A percentile compares a stretch with the other conserved stretches of the same genome.
These are phyloP conservation scores for Tapirus indicus DNA, from an alignment of 2,797 vertebrate species.

Conservation along the genomic window DNA sequence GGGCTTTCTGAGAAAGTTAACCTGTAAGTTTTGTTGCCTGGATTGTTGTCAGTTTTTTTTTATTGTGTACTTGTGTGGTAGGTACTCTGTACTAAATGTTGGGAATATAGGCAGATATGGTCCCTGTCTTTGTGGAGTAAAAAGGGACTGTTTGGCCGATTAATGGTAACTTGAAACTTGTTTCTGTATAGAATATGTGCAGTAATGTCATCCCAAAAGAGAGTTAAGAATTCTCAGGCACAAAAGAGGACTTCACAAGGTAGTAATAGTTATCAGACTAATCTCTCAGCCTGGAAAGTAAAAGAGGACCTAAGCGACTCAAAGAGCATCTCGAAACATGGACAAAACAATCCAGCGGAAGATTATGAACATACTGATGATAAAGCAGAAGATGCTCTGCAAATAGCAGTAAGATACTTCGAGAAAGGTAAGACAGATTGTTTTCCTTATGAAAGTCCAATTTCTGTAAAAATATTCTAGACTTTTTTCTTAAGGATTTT, in stretches of 20 bases:
- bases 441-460: conserved; percentile 51
- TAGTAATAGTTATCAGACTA: conserved; percentile 60
- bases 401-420: conserved; percentile 84
- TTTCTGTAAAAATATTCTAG: conserved; percentile 47
- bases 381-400: neutral
- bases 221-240: conserved; percentile 7
- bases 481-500: conserved; percentile 31
- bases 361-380: neutral
- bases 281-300: conserved; percentile 75
- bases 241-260: neutral
- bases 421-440: conserved; percentile 78
- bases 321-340: conserved; percentile 17
- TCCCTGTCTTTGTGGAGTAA: conserved; percentile 14
- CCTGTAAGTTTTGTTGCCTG: conserved; percentile 43
- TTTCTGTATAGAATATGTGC: conserved; percentile 72
- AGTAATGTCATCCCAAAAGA: conserved; percentile 74
- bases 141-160: conserved; percentile 58
- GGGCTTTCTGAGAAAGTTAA: conserved; percentile 65
- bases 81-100: conserved; percentile 25
- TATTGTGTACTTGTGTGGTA: neutral
- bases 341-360: neutral
- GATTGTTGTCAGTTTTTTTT: conserved; percentile 9
- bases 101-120: neutral
- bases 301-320: neutral
- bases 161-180: conserved; percentile 56